Evolutionary conservation across 1,140 invertebrate genomes (phyloP).

Genomic region (Yoshiicerus persimilis): DNA sequence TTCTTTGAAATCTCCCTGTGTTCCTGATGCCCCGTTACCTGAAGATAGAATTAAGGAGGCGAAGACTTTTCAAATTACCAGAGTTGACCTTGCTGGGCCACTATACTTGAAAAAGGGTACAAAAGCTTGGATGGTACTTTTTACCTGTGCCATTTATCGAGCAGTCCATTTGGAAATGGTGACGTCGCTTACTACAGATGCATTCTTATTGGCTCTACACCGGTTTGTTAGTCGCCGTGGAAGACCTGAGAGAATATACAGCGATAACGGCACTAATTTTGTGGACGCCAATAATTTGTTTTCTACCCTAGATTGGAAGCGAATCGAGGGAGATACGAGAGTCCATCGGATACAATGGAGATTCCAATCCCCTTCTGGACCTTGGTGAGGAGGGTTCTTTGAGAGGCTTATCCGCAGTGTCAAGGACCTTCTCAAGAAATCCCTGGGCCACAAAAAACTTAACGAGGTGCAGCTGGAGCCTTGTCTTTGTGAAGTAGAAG

Average conservation of each 20-base stretch:
- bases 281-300: not conserved
- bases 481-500: not conserved
- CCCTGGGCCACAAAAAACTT: not conserved
- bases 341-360: not conserved
- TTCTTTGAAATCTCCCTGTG: constrained; percentile 44
- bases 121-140: not conserved
- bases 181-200: not conserved
- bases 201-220: not conserved
- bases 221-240: not conserved
- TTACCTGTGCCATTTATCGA: not conserved
- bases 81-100: constrained; percentile 52
- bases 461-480: not conserved
- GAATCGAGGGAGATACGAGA: not conserved
- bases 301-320: not conserved
- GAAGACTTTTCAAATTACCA: constrained; percentile 50
- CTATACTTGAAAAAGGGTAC: constrained; percentile 46
- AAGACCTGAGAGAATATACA: not conserved
- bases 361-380: not conserved
- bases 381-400: not conserved
- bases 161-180: not conserved
- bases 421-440: not conserved
- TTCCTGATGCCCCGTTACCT: constrained; percentile 47
- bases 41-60: constrained; percentile 49
- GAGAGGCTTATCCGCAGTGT: not conserved
- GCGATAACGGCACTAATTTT: not conserved